These are phyloP conservation scores for Batillaria attramentaria DNA, from an alignment of 1,140 invertebrate genomes.

Conservation along the genomic window DNA sequence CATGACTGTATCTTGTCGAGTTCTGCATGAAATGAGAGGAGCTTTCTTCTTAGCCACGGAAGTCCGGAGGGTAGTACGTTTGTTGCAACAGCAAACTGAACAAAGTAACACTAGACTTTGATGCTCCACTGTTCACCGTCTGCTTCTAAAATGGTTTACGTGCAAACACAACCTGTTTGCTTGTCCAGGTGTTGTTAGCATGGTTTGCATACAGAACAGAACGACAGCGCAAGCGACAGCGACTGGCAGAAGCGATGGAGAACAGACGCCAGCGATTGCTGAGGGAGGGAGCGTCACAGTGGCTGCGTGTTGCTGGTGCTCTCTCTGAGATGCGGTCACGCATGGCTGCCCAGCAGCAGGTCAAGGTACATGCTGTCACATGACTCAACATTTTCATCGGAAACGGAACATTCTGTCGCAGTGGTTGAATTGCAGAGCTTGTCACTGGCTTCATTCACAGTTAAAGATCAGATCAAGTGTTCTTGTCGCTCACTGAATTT, in stretches of 20 bases:
- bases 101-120: too few species aligned
- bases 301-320: constrained; percentile 54
- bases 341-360: constrained; percentile 55
- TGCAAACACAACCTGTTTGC: neutral
- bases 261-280: constrained; percentile 42
- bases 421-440: neutral
- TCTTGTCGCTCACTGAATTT: too few species aligned
- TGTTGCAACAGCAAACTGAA: too few species aligned
- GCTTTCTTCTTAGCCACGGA: too few species aligned
- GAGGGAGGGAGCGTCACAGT: constrained; percentile 50
- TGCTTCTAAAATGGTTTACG: too few species aligned
- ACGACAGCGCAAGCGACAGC: constrained; percentile 49
- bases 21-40: too few species aligned
- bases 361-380: constrained; percentile 36
- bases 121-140: too few species aligned
- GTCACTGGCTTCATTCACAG: neutral
- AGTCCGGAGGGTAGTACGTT: too few species aligned
- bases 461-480: neutral
- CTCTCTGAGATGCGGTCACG: constrained; percentile 49
- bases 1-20: too few species aligned
- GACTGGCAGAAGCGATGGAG: constrained; percentile 45
- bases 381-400: neutral
- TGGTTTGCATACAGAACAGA: constrained; percentile 48
- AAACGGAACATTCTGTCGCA: neutral
- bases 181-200: constrained; percentile 44